Percentiles rank a stretch among this genome's conserved stretches.
These are phyloP conservation scores for Aulostomus chinensis DNA, from an alignment of 2,797 vertebrate species.

Conservation along the genomic window DNA sequence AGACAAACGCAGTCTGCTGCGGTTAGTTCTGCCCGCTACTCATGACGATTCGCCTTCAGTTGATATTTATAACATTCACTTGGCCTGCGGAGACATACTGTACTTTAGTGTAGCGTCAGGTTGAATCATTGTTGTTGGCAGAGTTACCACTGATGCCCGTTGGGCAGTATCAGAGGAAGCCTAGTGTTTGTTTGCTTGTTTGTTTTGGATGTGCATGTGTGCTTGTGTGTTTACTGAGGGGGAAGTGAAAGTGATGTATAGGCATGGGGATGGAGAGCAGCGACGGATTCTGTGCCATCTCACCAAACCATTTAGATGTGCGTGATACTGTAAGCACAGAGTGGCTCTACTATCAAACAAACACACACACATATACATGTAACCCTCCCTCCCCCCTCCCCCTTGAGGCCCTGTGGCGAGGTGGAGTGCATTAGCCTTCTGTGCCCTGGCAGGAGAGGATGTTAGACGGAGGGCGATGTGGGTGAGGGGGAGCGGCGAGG, in stretches of 20 bases:
- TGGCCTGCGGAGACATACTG: conserved; percentile 24
- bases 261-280: conserved; percentile 27
- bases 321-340: conserved; percentile 64
- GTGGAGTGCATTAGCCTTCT: conserved; percentile 74
- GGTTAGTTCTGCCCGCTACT: background rate
- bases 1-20: conserved; percentile 24
- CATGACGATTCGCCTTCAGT: conserved; percentile 2
- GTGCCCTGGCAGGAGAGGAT: conserved; percentile 58
- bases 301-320: conserved; percentile 67
- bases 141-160: conserved; percentile 22
- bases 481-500: conserved; percentile 24
- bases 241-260: conserved; percentile 30
- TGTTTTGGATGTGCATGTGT: conserved; percentile 60
- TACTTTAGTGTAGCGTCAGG: conserved; percentile 32
- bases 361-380: conserved; percentile 45
- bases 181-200: conserved; percentile 66
- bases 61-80: conserved; percentile 16
- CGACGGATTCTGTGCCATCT: conserved; percentile 35
- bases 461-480: conserved; percentile 20
- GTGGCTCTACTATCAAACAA: conserved; percentile 46
- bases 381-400: background rate
- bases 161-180: conserved; percentile 45
- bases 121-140: conserved; percentile 37
- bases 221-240: conserved; percentile 47
- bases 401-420: conserved; percentile 52